phyloP scores from a whole-genome alignment of 2,113 vertebrate genomes.

The Meriones unguiculatus region DNA sequence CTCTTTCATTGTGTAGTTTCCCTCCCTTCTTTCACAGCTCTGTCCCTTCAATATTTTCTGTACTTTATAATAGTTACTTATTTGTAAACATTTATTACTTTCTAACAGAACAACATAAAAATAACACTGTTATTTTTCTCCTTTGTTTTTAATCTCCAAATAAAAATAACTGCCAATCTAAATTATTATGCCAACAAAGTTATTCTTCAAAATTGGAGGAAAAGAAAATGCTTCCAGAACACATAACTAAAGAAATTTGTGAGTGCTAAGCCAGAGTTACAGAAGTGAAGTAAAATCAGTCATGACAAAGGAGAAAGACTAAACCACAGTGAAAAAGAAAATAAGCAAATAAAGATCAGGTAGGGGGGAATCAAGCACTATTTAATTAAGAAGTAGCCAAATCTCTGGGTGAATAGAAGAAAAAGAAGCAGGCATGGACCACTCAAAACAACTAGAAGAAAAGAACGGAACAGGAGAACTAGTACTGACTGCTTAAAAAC shows the following conservation, averaged over 20 bases:
- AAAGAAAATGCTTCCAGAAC: background rate
- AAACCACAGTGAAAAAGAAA: too few relatives aligned
- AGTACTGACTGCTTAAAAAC: background rate
- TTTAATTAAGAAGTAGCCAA: background rate
- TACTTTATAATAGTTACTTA: background rate
- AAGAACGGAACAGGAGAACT: background rate
- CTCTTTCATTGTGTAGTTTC: background rate
- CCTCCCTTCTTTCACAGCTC: background rate
- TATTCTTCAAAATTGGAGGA: background rate
- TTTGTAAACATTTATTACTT: background rate
- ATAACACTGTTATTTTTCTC: background rate
- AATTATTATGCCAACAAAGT: background rate
- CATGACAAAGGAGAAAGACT: background rate
- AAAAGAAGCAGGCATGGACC: background rate
- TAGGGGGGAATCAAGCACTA: too few relatives aligned
- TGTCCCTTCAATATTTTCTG: background rate
- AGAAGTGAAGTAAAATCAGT: background rate
- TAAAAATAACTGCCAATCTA: background rate
- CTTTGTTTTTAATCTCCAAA: background rate
- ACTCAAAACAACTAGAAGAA: background rate
- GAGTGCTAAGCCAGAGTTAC: background rate
- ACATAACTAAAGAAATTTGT: background rate
- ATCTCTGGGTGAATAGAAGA: background rate
- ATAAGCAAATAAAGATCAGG: background rate
- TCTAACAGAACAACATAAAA: background rate